Conservation (phyloP, 2,888 invertebrate genomes). For the Acrocyrtus sp. region DNA sequence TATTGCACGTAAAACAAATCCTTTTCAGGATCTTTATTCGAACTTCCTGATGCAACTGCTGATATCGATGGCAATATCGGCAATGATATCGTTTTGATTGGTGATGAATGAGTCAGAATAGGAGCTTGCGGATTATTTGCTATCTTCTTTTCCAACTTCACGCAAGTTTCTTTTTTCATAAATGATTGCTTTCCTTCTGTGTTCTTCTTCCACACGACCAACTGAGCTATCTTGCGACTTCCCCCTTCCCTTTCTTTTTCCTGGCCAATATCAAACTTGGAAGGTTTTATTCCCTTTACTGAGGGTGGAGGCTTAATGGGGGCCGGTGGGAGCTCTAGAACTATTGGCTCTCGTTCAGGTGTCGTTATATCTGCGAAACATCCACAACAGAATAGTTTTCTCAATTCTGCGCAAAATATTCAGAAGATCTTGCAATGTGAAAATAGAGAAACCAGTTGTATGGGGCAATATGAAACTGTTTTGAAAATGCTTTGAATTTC, state of each 20-base stretch:
- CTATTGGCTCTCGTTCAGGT: neutral
- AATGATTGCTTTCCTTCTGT: neutral
- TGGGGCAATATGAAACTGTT: constrained; percentile 12
- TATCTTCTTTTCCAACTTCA: neutral
- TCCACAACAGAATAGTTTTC: too few species aligned
- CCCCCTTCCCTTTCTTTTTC: neutral
- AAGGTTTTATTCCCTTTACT: too few species aligned
- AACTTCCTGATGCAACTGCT: too few species aligned
- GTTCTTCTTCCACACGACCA: constrained; percentile 30
- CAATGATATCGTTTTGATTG: too few species aligned
- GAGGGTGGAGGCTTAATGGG: neutral
- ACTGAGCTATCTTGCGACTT: constrained; percentile 12
- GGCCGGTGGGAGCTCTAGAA: neutral
- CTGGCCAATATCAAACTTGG: too few species aligned
- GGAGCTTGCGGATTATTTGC: neutral
- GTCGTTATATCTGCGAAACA: too few species aligned
- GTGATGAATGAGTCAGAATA: neutral
- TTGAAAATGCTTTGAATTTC: too few species aligned
- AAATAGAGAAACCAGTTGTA: too few species aligned
- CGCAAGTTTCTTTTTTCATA: too few species aligned
- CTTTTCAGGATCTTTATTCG: neutral
- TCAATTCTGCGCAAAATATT: too few species aligned
- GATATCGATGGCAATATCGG: too few species aligned
- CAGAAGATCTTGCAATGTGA: too few species aligned
- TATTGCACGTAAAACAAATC: constrained; percentile 39